A percentile compares a stretch with the other conserved stretches of the same genome.
Conservation (phyloP, 2,113 vertebrate species). For the Oxyruncus cristatus region DNA sequence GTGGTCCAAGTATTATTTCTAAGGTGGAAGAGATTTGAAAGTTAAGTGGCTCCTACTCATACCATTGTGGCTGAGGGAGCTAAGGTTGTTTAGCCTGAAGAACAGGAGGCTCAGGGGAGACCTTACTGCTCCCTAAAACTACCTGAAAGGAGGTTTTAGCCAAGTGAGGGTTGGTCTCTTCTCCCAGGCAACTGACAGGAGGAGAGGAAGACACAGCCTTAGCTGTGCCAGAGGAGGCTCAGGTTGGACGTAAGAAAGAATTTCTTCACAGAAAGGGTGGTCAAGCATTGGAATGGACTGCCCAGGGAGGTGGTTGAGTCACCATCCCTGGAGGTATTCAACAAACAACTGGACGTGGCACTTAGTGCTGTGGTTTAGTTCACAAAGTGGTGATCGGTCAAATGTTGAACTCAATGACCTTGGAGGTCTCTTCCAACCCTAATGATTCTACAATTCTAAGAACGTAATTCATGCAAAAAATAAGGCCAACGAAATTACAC, state of each 20-base stretch:
- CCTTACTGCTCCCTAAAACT: not conserved
- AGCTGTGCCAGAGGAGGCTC: not conserved
- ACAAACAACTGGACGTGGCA: not conserved
- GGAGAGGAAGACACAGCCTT: rapidly evolving
- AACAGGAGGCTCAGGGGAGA: not conserved
- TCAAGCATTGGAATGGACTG: not conserved
- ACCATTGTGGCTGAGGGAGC: rapidly evolving
- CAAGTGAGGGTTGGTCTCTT: not conserved
- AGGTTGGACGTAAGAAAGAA: not conserved
- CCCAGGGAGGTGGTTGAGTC: not conserved
- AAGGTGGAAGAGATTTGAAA: not conserved
- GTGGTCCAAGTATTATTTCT: not conserved
- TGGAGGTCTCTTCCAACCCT: not conserved
- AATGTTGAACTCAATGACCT: too few relatives aligned
- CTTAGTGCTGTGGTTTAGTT: not conserved
- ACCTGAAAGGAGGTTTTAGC: not conserved
- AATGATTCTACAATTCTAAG: not conserved
- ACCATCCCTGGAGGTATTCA: not conserved
- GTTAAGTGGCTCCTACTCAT: not conserved
- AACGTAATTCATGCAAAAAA: not conserved
- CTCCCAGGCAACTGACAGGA: not conserved
- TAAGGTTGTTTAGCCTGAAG: not conserved
- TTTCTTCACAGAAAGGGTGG: not conserved
- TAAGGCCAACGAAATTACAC: not conserved
- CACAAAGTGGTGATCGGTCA: not conserved